Conservation (phyloP, 2,797 vertebrate genomes). For the Eremophila alpestris region DNA sequence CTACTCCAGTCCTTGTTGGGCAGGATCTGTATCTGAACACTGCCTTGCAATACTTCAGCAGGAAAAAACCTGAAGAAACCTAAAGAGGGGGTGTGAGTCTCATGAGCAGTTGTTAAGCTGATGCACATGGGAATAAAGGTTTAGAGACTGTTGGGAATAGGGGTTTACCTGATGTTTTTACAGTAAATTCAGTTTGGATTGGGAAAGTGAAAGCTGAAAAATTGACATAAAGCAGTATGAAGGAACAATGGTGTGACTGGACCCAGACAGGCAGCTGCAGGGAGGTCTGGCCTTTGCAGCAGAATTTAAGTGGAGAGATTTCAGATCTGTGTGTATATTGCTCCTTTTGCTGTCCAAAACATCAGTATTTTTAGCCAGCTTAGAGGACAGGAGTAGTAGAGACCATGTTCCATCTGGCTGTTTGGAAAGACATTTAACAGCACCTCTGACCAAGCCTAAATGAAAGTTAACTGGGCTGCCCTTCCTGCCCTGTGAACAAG, state of each 20-base stretch:
- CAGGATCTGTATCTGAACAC: background rate
- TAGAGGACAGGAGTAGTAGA: background rate
- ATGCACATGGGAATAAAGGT: background rate
- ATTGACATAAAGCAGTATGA: background rate
- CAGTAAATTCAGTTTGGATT: background rate
- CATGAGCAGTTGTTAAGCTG: background rate
- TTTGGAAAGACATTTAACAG: background rate
- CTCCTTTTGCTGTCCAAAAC: slow-evolving; percentile 10
- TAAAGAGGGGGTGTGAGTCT: background rate
- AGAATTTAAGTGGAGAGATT: background rate
- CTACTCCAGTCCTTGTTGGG: background rate
- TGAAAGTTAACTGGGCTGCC: background rate
- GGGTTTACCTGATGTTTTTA: background rate
- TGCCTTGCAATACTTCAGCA: background rate
- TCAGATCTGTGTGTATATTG: slow-evolving; percentile 19
- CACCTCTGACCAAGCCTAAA: background rate
- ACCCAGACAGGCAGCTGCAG: slow-evolving; percentile 5
- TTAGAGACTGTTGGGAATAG: background rate
- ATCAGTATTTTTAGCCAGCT: background rate
- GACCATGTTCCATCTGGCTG: background rate
- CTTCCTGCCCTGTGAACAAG: background rate
- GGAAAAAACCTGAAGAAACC: background rate
- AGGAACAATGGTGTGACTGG: background rate
- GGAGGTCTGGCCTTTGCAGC: background rate
- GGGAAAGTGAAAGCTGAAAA: background rate